Base-by-base conservation (phyloP, 2,797 vertebrate species). In the Amphiprion clarkii region DNA sequence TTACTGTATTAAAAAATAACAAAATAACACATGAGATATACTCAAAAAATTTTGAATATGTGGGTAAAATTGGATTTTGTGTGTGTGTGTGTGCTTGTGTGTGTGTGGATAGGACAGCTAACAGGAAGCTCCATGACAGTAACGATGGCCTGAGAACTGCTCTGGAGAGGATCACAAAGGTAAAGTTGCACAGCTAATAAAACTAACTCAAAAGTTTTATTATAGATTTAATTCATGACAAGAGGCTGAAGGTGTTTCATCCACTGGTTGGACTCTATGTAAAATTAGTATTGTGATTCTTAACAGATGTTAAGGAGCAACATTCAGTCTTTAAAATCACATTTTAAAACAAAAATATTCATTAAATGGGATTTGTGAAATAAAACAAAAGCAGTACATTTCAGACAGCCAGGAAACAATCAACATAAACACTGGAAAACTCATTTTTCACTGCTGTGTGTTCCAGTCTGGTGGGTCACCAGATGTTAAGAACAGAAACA, bases 101-200 rank as follows among this genome's bases (percentile, higher is more conserved):
- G 23, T 42, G 54, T 68, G 59, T 57, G 67, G 16, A 70, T 27
- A 99, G 98, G 75, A 94, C 95, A 87, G 97, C 98, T 71, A 99
- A 99, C 87, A 95, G 97, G 89, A 99, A 99, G 84, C 94, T 99
- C 23, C 96, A 98, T 63, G 98, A 99, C 94, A 98, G 94, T 86
- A 99, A 99, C 0, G 98, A 99, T 16, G 94, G 96, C 27, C 94
- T 99, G 48, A 95, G 98, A 57, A 83, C 83, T 1, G 83, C 96
- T 16, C 93, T 99, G 74, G 98, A 99, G 92, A 98, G 89, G 88
- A 94, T 92, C 76, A 92, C 92, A 31, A 97, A 64, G 87, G 92
- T 93, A 81, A 75, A 65, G 13, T 33, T 70, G 1, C 52, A 71
- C 25, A 40, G 23, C 64, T 42, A 14, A 48, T 17, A 1, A 0